These are phyloP conservation scores for Heliangelus exortis DNA, from an alignment of 2,797 vertebrate genomes.

Conservation along the genomic window DNA sequence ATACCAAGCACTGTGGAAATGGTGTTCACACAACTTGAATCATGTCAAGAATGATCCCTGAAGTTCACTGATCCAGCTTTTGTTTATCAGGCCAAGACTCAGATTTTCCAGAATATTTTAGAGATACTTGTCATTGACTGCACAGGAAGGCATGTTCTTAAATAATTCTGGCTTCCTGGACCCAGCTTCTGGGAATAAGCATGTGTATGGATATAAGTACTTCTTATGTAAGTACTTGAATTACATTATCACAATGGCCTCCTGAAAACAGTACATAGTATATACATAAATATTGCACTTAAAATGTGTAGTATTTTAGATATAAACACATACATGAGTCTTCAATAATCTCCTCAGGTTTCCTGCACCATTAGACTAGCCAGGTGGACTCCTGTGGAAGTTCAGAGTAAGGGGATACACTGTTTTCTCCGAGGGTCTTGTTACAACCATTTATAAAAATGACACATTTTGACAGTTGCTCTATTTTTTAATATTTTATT, in stretches of 20 bases:
- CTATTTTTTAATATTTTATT: neutral
- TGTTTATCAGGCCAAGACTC: neutral
- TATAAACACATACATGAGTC: neutral
- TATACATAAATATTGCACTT: neutral
- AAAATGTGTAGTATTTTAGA: neutral
- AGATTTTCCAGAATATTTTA: neutral
- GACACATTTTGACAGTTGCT: neutral
- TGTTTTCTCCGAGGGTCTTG: neutral
- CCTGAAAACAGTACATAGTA: neutral
- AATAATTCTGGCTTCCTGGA: neutral
- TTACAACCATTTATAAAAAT: neutral
- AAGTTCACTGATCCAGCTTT: neutral
- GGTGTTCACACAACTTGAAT: fast-evolving
- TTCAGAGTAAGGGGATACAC: neutral
- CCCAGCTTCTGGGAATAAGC: neutral
- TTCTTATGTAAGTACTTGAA: neutral
- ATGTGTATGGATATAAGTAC: neutral
- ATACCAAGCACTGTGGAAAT: neutral
- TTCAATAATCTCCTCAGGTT: neutral
- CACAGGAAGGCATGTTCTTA: neutral
- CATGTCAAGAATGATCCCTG: neutral
- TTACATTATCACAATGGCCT: neutral
- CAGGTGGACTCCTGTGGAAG: neutral
- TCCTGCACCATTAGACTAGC: fast-evolving
- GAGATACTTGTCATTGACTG: neutral